phyloP scores from a whole-genome alignment of 2,113 vertebrate genomes.

The Ciconia maguari region DNA sequence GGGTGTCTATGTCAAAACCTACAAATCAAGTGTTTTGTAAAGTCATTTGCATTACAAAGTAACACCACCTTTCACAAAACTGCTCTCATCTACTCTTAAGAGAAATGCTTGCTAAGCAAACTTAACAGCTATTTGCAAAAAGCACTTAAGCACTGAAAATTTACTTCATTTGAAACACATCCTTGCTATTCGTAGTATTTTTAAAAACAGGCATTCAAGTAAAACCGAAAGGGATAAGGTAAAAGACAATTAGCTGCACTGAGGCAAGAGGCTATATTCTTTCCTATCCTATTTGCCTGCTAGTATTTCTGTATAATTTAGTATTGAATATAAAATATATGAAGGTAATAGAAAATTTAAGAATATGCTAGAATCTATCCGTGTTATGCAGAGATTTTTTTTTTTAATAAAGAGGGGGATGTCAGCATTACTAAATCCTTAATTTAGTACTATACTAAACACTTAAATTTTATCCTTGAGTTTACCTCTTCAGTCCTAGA shows the following conservation, averaged over 20 bases:
- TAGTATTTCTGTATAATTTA: not conserved
- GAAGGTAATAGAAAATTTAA: not conserved
- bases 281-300: not conserved
- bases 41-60: not conserved
- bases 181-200: not conserved
- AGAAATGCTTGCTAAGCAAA: constrained; percentile 5
- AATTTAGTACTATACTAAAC: no score
- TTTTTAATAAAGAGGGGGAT: not conserved
- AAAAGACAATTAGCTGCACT: not conserved
- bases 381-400: not conserved
- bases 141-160: not conserved
- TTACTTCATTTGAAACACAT: not conserved
- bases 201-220: not conserved
- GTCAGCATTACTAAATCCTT: not conserved
- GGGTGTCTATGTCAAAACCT: constrained; percentile 98
- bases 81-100: not conserved
- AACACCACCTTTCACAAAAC: not conserved
- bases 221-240: not conserved
- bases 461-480: not conserved
- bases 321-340: not conserved
- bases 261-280: not conserved
- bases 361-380: not conserved
- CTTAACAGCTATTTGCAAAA: not conserved
- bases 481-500: not conserved
- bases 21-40: constrained; percentile 38